These are phyloP conservation scores for Desoria tigrina DNA, from an alignment of 2,888 invertebrate species.

Conservation along the genomic window DNA sequence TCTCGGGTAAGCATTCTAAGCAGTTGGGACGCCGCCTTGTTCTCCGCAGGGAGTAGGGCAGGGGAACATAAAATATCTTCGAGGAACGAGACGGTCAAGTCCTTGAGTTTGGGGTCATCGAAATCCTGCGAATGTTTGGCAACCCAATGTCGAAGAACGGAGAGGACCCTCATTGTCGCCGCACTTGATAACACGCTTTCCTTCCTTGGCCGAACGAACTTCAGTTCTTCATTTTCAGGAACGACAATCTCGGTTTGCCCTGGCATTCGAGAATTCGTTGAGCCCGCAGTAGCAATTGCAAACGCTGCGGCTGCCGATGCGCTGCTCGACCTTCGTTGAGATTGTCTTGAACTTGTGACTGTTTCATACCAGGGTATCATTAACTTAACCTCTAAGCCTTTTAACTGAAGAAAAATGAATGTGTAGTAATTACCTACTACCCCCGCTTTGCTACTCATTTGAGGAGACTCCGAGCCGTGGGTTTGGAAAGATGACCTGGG, in stretches of 20 bases:
- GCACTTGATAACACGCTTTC: conserved; percentile 85
- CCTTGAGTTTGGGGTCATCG: conserved; percentile 62
- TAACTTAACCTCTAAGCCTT: too few species aligned
- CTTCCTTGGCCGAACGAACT: conserved; percentile 58
- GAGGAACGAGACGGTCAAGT: conserved; percentile 78
- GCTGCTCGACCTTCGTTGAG: conserved; percentile 82
- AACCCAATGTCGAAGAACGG: conserved; percentile 87
- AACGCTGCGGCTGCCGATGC: conserved; percentile 87
- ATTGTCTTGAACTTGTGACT: conserved; percentile 86
- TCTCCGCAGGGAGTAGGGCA: conserved; percentile 80
- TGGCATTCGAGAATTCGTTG: conserved; percentile 53
- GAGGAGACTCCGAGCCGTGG: conserved; percentile 61
- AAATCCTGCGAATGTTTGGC: conserved; percentile 77
- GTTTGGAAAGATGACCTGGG: conserved; percentile 65
- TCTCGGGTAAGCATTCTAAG: conserved; percentile 75
- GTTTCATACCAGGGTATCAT: too few species aligned
- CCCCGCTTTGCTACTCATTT: conserved; percentile 73
- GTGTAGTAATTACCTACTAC: too few species aligned
- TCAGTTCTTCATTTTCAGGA: conserved; percentile 56
- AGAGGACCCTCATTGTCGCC: conserved; percentile 89
- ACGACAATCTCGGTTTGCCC: conserved; percentile 54
- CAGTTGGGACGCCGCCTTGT: conserved; percentile 82
- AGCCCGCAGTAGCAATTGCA: conserved; percentile 65
- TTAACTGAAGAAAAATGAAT: too few species aligned
- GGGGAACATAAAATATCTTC: conserved; percentile 84